Base-by-base conservation (phyloP, 2,888 invertebrate genomes). In the Embidobia sp. region DNA sequence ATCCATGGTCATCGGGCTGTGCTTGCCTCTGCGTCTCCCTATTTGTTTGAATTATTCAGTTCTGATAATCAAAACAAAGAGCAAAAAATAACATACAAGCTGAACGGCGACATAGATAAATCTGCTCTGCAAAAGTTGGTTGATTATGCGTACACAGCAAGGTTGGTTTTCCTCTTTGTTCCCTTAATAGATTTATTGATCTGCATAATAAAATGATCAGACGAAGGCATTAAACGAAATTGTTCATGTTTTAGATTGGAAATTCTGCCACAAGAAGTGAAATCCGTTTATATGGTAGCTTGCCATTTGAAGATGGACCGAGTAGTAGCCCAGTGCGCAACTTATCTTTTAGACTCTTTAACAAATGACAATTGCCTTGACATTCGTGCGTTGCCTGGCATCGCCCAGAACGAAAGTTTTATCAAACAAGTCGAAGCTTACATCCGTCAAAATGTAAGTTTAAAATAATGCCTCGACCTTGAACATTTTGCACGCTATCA, bases 81-180 rank as follows among this genome's bases (percentile, higher is more conserved):
- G 37, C 83, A 74, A 29, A 66, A 90, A 48, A 89, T 92, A 53
- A 92, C 91, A 6, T 93, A 93, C 87, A 93, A 93, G 84, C 88
- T 94, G 79, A 93, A 92, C 85, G 93, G 92, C 10, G 92, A 92
- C 33, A 90, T 94, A 76, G 93, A 94, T 83, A 92, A 91, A 82
- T 92, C 91, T 42, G 94, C 95, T 46, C 91, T 97, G 85, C 93
- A 94, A 81, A 92, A 93, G 78, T 91, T 97, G 40, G 93, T 97
- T 44, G 94, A 96, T 86, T 97, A 94, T 90, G 95, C 95, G 46
- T 97, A 97, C 90, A 96, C 96, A 10, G 93, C 95, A 19, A 92
- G 93, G 90, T 92, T n/a, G 6, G n/a, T n/a, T n/a, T n/a, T n/a
- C n/a, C n/a, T n/a, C n/a, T n/a, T n/a, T n/a, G n/a, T n/a, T n/a